A percentile compares a stretch with the other conserved stretches of the same genome.
Evolutionary conservation across 2,113 vertebrate genomes (phyloP).

Genomic region (Numida meleagris): DNA sequence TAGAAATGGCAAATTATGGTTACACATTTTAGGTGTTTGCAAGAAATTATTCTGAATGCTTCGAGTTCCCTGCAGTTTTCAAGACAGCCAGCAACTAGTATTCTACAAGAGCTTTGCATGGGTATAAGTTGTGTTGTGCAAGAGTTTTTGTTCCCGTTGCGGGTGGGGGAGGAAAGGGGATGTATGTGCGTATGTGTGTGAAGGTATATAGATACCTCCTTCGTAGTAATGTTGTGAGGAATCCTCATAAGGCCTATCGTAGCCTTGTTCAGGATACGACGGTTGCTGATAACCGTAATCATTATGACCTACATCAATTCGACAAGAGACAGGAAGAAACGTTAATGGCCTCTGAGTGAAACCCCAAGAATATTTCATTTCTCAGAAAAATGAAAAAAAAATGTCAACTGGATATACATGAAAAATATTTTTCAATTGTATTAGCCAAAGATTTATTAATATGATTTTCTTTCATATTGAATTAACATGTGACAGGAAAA

Average conservation of each 20-base stretch:
- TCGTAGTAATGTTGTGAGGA: slow-evolving; percentile 92
- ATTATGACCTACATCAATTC: slow-evolving; percentile 93
- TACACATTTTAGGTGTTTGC: slow-evolving; percentile 78
- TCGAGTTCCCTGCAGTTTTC: slow-evolving; percentile 72
- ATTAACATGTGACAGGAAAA: slow-evolving; percentile 71
- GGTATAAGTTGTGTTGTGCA: slow-evolving; percentile 73
- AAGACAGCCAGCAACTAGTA: slow-evolving; percentile 80
- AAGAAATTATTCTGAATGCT: slow-evolving; percentile 76
- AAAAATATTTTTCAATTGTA: slow-evolving; percentile 78
- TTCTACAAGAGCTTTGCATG: slow-evolving; percentile 79
- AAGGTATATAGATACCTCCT: slow-evolving; percentile 92
- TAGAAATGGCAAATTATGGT: slow-evolving; percentile 80
- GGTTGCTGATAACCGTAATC: slow-evolving; percentile 92
- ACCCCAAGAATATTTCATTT: slow-evolving; percentile 81
- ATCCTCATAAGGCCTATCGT: slow-evolving; percentile 92
- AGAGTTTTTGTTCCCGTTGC: slow-evolving; percentile 63
- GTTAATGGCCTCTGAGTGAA: slow-evolving; percentile 88
- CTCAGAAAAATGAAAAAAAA: slow-evolving; percentile 80
- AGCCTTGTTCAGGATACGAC: slow-evolving; percentile 92
- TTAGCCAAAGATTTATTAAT: slow-evolving; percentile 78
- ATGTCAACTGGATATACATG: slow-evolving; percentile 80
- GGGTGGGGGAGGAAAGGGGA: slow-evolving; percentile 71
- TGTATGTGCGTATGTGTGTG: slow-evolving; percentile 79
- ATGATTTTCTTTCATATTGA: slow-evolving; percentile 74
- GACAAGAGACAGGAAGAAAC: slow-evolving; percentile 91